phyloP scores from a whole-genome alignment of 2,888 invertebrate genomes.

The Pseudococcus longispinus region DNA sequence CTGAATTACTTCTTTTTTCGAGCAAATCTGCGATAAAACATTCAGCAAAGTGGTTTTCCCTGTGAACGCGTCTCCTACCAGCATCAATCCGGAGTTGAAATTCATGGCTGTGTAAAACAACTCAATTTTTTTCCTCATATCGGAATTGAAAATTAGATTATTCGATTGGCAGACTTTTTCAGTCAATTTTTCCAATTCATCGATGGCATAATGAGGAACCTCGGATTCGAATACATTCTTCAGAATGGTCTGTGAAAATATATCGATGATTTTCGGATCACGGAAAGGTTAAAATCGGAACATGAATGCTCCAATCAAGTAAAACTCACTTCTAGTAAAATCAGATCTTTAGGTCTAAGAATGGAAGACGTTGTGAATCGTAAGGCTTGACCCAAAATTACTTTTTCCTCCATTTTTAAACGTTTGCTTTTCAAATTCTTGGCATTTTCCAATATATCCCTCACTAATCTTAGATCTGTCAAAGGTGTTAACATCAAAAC shows the following conservation, averaged over 20 bases:
- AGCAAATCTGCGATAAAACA: background rate
- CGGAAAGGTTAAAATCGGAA: background rate
- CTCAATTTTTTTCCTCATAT: background rate
- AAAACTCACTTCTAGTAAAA: conserved; percentile 74
- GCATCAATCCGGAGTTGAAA: background rate
- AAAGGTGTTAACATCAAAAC: background rate
- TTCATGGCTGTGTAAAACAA: background rate
- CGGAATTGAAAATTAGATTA: background rate
- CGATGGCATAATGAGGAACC: background rate
- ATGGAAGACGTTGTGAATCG: conserved; percentile 89
- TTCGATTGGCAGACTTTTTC: background rate
- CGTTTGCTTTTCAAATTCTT: conserved; percentile 89
- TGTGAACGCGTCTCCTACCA: conserved; percentile 10
- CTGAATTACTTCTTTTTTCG: background rate
- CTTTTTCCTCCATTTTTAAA: conserved; percentile 86
- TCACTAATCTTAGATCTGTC: conserved; percentile 89
- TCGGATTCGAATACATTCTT: background rate
- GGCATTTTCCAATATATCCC: conserved; percentile 89
- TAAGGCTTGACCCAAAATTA: conserved; percentile 85
- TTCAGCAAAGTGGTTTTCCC: conserved; percentile 29
- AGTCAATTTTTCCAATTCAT: background rate
- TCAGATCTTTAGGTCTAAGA: conserved; percentile 72
- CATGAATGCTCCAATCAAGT: background rate
- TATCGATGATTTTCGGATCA: background rate
- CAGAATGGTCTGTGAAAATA: background rate